phyloP scores from a whole-genome alignment of 2,113 vertebrate species.

The Mesoclemmys tuberculata region DNA sequence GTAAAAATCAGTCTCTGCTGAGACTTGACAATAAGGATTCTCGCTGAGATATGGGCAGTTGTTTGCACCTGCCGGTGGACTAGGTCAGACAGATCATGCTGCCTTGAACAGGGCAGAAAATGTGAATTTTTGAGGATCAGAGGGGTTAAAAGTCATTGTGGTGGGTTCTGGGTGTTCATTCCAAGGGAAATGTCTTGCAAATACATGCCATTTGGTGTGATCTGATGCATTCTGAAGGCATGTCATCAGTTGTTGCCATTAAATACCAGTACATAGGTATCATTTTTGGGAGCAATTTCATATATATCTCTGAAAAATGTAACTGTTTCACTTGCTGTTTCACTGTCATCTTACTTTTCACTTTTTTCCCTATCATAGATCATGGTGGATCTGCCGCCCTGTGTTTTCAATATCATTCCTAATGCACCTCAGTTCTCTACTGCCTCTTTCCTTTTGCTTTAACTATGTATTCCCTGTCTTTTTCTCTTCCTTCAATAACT shows the following conservation, averaged over 20 bases:
- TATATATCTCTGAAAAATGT: not conserved
- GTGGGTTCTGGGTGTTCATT: not conserved
- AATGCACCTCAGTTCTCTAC: not conserved
- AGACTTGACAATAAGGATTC: not conserved
- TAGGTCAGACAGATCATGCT: not conserved
- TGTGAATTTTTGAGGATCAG: not conserved
- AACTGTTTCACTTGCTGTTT: not conserved
- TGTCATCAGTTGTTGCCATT: not conserved
- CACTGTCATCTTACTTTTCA: not conserved
- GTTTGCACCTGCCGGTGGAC: not conserved
- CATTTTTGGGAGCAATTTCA: not conserved
- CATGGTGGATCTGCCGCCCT: not conserved
- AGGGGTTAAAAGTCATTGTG: not conserved
- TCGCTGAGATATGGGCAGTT: not conserved
- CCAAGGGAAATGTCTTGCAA: not conserved
- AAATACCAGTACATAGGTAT: not conserved
- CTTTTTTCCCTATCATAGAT: not conserved
- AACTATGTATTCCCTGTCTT: not conserved
- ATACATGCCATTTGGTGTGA: not conserved
- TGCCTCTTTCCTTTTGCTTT: not conserved
- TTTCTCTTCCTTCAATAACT: not conserved
- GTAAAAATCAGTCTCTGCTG: not conserved
- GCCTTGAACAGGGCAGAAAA: not conserved
- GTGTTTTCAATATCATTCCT: not conserved
- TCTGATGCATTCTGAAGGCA: not conserved